These are phyloP conservation scores for Cistogaster globosa DNA, from an alignment of 2,888 invertebrate genomes.

Conservation along the genomic window DNA sequence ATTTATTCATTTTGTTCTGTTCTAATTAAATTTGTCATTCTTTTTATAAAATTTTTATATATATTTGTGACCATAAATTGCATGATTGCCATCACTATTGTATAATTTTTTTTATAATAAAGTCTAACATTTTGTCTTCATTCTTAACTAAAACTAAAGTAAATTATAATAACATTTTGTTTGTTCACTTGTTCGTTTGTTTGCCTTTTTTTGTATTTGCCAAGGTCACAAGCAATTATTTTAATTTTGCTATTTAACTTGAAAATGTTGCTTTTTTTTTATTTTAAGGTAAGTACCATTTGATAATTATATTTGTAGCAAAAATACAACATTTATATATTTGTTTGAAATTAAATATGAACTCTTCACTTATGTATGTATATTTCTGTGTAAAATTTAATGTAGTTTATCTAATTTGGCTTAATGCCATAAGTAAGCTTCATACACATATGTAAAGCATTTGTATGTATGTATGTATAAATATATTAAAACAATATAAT, in stretches of 20 bases:
- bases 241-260: constrained; percentile 37
- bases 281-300: constrained; percentile 33
- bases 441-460: neutral
- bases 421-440: constrained; percentile 50
- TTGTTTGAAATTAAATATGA: neutral
- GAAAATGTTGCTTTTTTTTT: constrained; percentile 42
- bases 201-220: constrained; percentile 47
- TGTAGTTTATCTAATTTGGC: constrained; percentile 35
- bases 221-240: constrained; percentile 71
- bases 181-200: constrained; percentile 9
- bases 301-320: neutral
- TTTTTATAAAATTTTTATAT: constrained; percentile 15
- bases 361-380: constrained; percentile 48
- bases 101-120: constrained; percentile 1
- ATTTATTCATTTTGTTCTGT: constrained; percentile 19
- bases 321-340: neutral
- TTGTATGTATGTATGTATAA: too few relatives aligned
- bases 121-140: constrained; percentile 24
- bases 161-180: constrained; percentile 58
- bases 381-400: neutral
- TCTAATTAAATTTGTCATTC: constrained; percentile 60
- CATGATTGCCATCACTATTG: constrained; percentile 56
- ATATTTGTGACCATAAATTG: constrained; percentile 60
- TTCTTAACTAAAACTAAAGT: constrained; percentile 41
- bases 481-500: constrained; percentile 14